Percentiles rank a stretch among this genome's conserved stretches.
Evolutionary conservation across 1,140 invertebrate genomes (phyloP).

Genomic region (Drosophila biarmipes): DNA sequence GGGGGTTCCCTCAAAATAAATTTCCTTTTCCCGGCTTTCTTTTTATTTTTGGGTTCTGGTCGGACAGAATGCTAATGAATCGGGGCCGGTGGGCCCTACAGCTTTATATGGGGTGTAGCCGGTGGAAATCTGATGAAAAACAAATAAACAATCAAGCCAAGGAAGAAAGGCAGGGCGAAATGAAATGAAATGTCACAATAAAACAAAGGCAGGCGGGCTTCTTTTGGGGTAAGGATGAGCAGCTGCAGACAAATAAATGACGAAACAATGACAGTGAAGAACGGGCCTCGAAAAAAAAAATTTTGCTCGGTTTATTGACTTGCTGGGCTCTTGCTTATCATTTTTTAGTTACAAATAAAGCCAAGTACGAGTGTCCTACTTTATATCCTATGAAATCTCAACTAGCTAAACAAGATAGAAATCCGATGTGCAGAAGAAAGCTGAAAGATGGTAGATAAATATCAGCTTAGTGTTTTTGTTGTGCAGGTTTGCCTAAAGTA

Average conservation of each 20-base stretch:
- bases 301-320: background rate
- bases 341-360: background rate
- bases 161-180: constrained; percentile 14
- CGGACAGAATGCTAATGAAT: constrained; percentile 67
- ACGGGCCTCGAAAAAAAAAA: background rate
- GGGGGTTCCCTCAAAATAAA: constrained; percentile 27
- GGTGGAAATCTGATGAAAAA: constrained; percentile 64
- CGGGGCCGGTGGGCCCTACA: constrained; percentile 12
- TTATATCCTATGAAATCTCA: background rate
- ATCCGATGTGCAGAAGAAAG: background rate
- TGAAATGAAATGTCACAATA: constrained; percentile 36
- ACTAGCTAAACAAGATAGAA: background rate
- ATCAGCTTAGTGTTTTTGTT: no score
- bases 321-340: background rate
- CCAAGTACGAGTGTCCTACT: background rate
- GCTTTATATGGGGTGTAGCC: constrained; percentile 3
- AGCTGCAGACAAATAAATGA: constrained; percentile 14
- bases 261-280: constrained; percentile 15
- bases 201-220: constrained; percentile 16
- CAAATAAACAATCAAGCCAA: constrained; percentile 65
- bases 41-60: background rate
- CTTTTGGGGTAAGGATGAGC: background rate
- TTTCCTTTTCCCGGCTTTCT: constrained; percentile 1
- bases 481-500: no score
- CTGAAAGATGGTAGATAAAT: background rate